Base-by-base conservation (phyloP, 2,888 invertebrate genomes). In the Griposia aprilina region DNA sequence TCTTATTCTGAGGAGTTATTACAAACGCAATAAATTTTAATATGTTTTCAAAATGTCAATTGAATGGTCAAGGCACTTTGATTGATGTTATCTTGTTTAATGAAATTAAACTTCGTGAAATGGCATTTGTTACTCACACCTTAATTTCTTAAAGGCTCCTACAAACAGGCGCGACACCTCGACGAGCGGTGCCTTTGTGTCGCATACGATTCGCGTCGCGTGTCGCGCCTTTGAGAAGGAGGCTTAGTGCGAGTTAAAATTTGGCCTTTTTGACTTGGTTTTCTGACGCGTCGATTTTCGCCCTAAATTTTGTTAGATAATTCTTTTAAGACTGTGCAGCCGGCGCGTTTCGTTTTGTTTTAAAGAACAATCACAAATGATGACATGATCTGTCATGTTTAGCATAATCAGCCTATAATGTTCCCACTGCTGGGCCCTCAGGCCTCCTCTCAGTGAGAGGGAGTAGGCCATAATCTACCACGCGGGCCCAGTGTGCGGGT, bases 1-100 rank as follows among this genome's bases (percentile, higher is more conserved):
- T 52, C 6, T 17, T n/a, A 26, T 62, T 76, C 2, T 23, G 52
- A 45, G 3, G 20, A 63, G 48, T 36, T 36, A 26, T 45, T 74
- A 57, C 36, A 17, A 26, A 66, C 23, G 23, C 63, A 11, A 50
- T 8, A 52, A 36, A 41, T 55, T 60, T 73, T 36, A 55, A 67
- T 55, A 59, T 59, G 11, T 41, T 67, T 66, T 50, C 30, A 50
- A 63, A 83, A 74, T 71, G 74, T 80, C 52, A 59, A 74, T 71
- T 59, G 20, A 80, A 59, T 62, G 17, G 55, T 30, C 62, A 84
- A 48, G 78, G 30, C 73, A 59, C 23, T 59, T 48, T 82, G 75
- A 84, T 82, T 41, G 67, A 84, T 84, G 60, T 30, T 70, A 55
- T n/a, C 59, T 17, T 71, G 26, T 52, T 71, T 23, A n/a, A 20